Conservation (phyloP, 1,140 invertebrate species). For the Drosophila repletoides region DNA sequence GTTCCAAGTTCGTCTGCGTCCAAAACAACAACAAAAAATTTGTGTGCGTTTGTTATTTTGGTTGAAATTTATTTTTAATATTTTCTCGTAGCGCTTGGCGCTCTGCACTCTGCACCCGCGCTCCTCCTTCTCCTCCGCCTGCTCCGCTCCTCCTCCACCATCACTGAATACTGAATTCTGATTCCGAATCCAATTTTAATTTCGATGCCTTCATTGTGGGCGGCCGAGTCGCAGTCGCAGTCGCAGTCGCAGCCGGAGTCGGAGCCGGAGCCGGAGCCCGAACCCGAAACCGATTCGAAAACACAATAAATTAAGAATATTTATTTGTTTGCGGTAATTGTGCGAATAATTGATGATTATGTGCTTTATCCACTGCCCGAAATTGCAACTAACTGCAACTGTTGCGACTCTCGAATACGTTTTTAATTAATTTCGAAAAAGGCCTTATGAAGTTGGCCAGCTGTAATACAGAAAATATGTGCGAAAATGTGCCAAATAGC, state of each 20-base stretch:
- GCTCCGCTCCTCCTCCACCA: not conserved
- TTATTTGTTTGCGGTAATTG: conserved; percentile 78
- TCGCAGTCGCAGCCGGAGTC: too few species aligned
- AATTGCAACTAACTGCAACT: conserved; percentile 36
- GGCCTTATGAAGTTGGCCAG: conserved; percentile 53
- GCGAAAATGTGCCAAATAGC: too few species aligned
- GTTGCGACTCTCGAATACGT: conserved; percentile 42
- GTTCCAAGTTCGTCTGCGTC: conserved; percentile 20
- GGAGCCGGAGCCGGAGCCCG: too few species aligned
- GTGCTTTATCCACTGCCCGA: conserved; percentile 43
- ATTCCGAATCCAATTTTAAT: not conserved
- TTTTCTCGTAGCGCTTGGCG: conserved; percentile 46
- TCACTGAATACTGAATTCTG: too few species aligned
- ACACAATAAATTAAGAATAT: conserved; percentile 79
- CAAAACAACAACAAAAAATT: conserved; percentile 2
- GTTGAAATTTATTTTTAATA: conserved; percentile 75
- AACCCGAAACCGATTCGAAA: conserved; percentile 54
- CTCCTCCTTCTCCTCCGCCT: not conserved
- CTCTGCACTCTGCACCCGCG: conserved; percentile 42
- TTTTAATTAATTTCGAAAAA: conserved; percentile 66
- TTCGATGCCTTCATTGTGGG: conserved; percentile 52
- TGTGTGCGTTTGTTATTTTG: conserved; percentile 59
- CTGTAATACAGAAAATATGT: conserved; percentile 30
- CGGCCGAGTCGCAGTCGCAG: too few species aligned
- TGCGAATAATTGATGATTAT: conserved; percentile 79